Evolutionary conservation across 2,888 invertebrate species (phyloP).

Genomic region (Chrysolina americana): DNA sequence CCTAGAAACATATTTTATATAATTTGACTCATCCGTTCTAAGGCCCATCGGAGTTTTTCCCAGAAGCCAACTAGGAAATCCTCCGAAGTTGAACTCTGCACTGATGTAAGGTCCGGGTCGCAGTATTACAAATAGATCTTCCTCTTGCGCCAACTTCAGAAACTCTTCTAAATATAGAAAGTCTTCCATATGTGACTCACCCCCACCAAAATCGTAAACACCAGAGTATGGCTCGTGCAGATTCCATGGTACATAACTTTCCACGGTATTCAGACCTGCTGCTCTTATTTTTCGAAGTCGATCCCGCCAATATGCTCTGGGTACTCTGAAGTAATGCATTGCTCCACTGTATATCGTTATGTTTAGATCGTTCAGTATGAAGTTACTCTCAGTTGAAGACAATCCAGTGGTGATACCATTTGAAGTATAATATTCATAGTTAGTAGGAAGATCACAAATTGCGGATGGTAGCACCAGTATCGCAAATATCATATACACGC

Average conservation of each 20-base stretch:
- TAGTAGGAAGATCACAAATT: slow-evolving; percentile 55
- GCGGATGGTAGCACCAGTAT: background rate
- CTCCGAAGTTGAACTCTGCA: slow-evolving; percentile 84
- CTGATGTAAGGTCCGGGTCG: slow-evolving; percentile 94
- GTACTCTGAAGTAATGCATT: slow-evolving; percentile 89
- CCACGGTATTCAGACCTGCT: slow-evolving; percentile 73
- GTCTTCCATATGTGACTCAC: slow-evolving; percentile 71
- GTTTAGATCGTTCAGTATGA: slow-evolving; percentile 66
- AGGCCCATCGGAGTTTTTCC: slow-evolving; percentile 67
- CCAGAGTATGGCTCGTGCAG: slow-evolving; percentile 33
- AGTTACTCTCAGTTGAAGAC: slow-evolving; percentile 58
- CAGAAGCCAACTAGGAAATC: slow-evolving; percentile 62
- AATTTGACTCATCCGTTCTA: slow-evolving; percentile 29
- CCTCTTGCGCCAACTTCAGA: slow-evolving; percentile 80
- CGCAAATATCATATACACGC: background rate
- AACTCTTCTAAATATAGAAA: slow-evolving; percentile 75
- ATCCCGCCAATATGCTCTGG: slow-evolving; percentile 84
- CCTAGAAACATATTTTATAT: slow-evolving; percentile 66
- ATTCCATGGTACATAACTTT: slow-evolving; percentile 69
- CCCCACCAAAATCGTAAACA: slow-evolving; percentile 72
- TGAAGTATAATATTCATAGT: slow-evolving; percentile 68
- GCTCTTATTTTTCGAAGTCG: slow-evolving; percentile 82
- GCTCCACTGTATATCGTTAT: slow-evolving; percentile 71
- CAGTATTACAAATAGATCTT: slow-evolving; percentile 84
- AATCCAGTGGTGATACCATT: slow-evolving; percentile 61